Conservation (phyloP, 2,797 vertebrate species). For the Hipposideros larvatus region DNA sequence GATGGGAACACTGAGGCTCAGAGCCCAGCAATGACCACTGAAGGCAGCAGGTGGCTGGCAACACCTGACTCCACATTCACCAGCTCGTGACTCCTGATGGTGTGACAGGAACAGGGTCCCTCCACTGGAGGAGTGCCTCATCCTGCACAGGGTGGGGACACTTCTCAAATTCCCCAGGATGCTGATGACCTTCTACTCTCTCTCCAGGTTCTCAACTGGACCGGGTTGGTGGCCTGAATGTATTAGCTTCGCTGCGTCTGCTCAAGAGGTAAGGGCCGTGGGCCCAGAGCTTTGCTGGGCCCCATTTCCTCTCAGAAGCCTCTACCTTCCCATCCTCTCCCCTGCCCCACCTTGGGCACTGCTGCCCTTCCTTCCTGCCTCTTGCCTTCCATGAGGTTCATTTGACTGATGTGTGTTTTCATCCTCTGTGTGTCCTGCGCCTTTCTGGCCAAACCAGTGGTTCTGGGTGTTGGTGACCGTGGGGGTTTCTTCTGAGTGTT, state of each 20-base stretch:
- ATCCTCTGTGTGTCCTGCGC: neutral
- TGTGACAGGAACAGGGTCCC: neutral
- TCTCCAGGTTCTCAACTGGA: constrained; percentile 85
- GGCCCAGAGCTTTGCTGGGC: neutral
- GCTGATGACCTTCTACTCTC: constrained; percentile 48
- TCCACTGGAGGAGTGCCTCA: neutral
- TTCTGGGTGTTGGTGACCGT: neutral
- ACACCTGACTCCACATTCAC: neutral
- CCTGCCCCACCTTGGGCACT: accelerated
- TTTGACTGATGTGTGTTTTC: neutral
- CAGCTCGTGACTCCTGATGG: neutral
- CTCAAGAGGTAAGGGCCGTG: constrained; percentile 79
- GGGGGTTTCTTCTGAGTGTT: neutral
- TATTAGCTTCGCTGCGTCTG: constrained; percentile 82
- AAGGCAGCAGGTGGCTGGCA: neutral
- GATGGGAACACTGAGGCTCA: neutral
- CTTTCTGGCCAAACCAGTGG: neutral
- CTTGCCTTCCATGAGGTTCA: neutral
- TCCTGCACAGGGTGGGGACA: accelerated
- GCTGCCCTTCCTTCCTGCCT: neutral
- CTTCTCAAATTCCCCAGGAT: neutral
- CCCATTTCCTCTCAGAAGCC: neutral
- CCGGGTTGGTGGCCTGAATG: constrained; percentile 86
- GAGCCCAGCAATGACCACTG: neutral
- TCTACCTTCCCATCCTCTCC: neutral